phyloP scores from a whole-genome alignment of 92 coral and sea anemone species.

The Montipora capitata region DNA sequence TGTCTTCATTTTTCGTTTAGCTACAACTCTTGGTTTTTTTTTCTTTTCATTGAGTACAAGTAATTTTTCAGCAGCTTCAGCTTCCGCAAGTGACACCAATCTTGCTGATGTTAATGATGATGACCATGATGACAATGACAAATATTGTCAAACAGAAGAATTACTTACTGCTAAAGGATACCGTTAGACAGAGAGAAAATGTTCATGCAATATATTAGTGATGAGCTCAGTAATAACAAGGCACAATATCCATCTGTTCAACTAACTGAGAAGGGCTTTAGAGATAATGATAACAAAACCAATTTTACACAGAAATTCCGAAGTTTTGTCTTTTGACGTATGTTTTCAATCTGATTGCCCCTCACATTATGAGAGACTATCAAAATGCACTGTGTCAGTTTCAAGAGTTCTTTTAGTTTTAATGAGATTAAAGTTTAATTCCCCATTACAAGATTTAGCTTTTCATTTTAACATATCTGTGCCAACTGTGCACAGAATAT shows the following conservation, averaged over 20 bases:
- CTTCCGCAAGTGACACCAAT: not conserved
- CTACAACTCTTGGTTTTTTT: not conserved
- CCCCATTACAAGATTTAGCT: too few species aligned
- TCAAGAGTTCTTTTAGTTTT: too few species aligned
- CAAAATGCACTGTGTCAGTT: too few species aligned
- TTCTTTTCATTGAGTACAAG: constrained; percentile 4
- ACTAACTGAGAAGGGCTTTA: constrained; percentile 50
- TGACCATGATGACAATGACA: not conserved
- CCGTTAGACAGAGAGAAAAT: constrained; percentile 21
- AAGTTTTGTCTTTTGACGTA: not conserved
- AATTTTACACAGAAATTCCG: constrained; percentile 69
- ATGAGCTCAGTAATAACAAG: constrained; percentile 25
- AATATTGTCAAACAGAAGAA: constrained; percentile 10
- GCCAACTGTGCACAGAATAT: too few species aligned
- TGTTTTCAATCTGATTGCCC: too few species aligned
- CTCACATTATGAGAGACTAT: too few species aligned
- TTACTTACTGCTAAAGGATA: not conserved
- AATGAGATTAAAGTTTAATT: too few species aligned
- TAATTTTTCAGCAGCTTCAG: not conserved
- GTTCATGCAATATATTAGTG: constrained; percentile 26
- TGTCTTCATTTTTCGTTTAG: too few species aligned
- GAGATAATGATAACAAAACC: constrained; percentile 49
- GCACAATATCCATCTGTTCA: constrained; percentile 10
- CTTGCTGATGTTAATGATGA: constrained; percentile 1
- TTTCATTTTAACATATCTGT: too few species aligned